Base-by-base conservation (phyloP, 2,888 invertebrate species). In the Athalia rosae region DNA sequence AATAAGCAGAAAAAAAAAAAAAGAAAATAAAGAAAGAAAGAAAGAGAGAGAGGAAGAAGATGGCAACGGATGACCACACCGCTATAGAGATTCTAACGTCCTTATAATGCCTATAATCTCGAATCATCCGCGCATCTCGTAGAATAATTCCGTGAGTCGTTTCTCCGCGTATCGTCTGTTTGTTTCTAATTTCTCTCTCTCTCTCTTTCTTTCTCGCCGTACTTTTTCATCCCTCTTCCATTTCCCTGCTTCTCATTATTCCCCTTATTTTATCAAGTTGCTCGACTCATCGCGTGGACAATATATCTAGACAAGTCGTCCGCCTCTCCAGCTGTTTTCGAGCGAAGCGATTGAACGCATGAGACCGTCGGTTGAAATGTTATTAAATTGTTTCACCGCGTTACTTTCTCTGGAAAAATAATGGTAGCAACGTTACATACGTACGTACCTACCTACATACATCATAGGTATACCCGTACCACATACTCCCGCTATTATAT, bases 31-130 rank as follows among this genome's bases (percentile, higher is more conserved):
- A 28, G 50, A 67, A 9, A 50, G 53, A 53, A n/a, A 53, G 53
- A n/a, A n/a, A n/a, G n/a, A 50, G n/a, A 53, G n/a, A 53, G 7
- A 53, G 4, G n/a, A 53, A 53, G n/a, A 53, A 53, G 53, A 53
- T 6, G 53, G 45, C 71, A 56, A 13, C 69, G 71, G 58, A 71
- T 71, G 56, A 58, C 71, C 71, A 56, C 56, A 71, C 43, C 58
- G 56, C 71, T 58, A 58, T 56, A 13, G 58, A 45, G 13, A 71
- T 58, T 71, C 85, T 88, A 88, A 89, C 88, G 87, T 85, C 84
- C 83, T 85, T 88, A 28, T 28, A 88, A 89, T 88, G 87, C 85
- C 87, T 88, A 87, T 88, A 87, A 88, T 89, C 86, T 87, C 81
- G 85, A 82, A 85, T 87, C 86, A 87, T 87, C 86, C 85, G 85